Percentiles rank a stretch among this genome's conserved stretches.
These are phyloP conservation scores for Crepidodera aurea DNA, from an alignment of 2,888 invertebrate genomes.

Conservation along the genomic window DNA sequence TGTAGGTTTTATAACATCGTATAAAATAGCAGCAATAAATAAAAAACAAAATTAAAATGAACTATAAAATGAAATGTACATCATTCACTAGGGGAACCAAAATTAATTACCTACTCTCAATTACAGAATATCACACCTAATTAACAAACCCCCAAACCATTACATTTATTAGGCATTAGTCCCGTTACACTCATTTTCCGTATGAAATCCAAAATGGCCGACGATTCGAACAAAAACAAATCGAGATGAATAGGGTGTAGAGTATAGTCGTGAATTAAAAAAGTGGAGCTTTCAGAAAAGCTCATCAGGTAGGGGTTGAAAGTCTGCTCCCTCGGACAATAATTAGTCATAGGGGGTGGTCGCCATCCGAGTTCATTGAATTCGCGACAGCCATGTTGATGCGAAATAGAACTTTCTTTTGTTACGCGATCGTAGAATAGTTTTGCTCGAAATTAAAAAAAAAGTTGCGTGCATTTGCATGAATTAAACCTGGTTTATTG, in stretches of 20 bases:
- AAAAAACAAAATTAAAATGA: too few species aligned
- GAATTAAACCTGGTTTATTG: neutral
- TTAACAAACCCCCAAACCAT: slow-evolving; percentile 22
- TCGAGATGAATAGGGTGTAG: slow-evolving; percentile 34
- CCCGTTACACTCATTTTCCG: neutral
- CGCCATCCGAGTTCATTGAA: slow-evolving; percentile 30
- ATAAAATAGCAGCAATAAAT: too few species aligned
- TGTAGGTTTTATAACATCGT: too few species aligned
- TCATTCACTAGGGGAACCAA: neutral
- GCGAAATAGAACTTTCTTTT: neutral
- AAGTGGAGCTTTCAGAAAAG: slow-evolving; percentile 37
- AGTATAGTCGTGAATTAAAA: slow-evolving; percentile 38
- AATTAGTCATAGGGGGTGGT: slow-evolving; percentile 61
- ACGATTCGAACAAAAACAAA: slow-evolving; percentile 35
- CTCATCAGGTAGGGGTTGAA: slow-evolving; percentile 46
- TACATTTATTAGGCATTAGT: slow-evolving; percentile 13
- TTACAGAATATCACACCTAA: slow-evolving; percentile 17
- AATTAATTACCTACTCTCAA: slow-evolving; percentile 11
- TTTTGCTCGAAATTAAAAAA: neutral
- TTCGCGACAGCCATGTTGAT: slow-evolving; percentile 53
- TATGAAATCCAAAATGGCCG: slow-evolving; percentile 42
- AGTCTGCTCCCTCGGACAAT: slow-evolving; percentile 57
- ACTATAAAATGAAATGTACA: too few species aligned
- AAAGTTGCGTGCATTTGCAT: neutral
- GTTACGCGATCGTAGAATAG: neutral